Evolutionary conservation across 2,888 invertebrate species (phyloP), one percentile per base, ranked within the genome.

Genomic region (Cyrtodaria siliqua): DNA sequence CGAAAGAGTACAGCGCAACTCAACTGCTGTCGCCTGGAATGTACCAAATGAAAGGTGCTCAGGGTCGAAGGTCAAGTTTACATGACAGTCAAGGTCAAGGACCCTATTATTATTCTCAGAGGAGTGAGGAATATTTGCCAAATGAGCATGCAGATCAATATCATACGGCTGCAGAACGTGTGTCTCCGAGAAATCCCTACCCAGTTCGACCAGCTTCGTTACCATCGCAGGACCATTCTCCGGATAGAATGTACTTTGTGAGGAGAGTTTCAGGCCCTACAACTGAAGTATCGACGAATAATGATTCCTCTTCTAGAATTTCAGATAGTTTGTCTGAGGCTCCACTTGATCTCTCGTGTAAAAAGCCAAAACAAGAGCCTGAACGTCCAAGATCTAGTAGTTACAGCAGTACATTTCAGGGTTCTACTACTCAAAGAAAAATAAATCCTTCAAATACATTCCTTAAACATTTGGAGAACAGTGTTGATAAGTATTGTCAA

Each of bases 381-480:
- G 12, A 16, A 23, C 18, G 68, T 8, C 29, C 29, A 24, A 33
- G 67, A 49, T 67, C 71, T 26, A 42, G 64, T 29, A 55, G 79
- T 64, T 59, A 60, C 57, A 59, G 50, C 59, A 12, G 38, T 67
- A 50, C 60, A 47, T 50, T 47, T 56, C 33, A 62, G 42, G n/a
- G 23, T 57, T 42, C 61, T 55, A 60, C 49, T 27, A 49, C 60
- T 24, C 59, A 53, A 12, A 61, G 55, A 33, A 73, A 66, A 53
- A 63, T 68, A 14, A 63, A 60, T 50, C 78, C 73, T 26, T 63
- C 68, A 24, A 56, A 67, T 29, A 71, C 78, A 20, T 76, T 78
- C 47, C 77, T 88, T 23, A 85, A 84, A 70, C 86, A 86, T 42
- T 71, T 88, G 47, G 87, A 89, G 64, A 86, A 80, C 72, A 88